Conservation (phyloP, 1,140 invertebrate genomes). For the Philopotamus ludificatus region DNA sequence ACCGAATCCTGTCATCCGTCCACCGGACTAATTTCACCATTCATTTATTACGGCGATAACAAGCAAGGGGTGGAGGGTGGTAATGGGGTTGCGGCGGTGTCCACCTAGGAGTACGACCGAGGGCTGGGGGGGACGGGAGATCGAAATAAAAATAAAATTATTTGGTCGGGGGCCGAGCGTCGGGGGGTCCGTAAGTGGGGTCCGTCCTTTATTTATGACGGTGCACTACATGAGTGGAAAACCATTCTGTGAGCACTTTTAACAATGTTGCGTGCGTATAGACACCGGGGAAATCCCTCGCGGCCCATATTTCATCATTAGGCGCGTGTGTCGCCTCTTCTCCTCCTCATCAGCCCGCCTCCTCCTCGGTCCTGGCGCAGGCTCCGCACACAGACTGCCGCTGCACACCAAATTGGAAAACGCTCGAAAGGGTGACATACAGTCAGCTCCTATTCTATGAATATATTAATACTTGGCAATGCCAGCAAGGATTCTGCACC, state of each 20-base stretch:
- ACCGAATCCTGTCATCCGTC: constrained; percentile 27
- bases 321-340: constrained; percentile 15
- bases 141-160: constrained; percentile 24
- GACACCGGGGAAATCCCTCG: constrained; percentile 26
- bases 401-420: too few species aligned
- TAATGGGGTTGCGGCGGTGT: too few species aligned
- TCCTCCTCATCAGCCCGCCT: not conserved
- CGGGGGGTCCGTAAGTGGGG: not conserved
- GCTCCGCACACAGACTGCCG: not conserved
- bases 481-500: too few species aligned
- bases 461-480: too few species aligned
- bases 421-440: too few species aligned
- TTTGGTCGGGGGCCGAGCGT: constrained; percentile 2
- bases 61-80: constrained; percentile 11
- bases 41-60: constrained; percentile 33
- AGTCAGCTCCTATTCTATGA: too few species aligned
- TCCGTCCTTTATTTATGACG: constrained; percentile 36
- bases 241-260: constrained; percentile 31
- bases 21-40: constrained; percentile 30
- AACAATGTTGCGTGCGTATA: constrained; percentile 34
- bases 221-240: constrained; percentile 27
- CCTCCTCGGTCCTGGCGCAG: not conserved
- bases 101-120: too few species aligned
- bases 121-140: too few species aligned
- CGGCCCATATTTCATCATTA: constrained; percentile 40